phyloP scores from a whole-genome alignment of 2,888 invertebrate genomes.

The Troides aeacus region DNA sequence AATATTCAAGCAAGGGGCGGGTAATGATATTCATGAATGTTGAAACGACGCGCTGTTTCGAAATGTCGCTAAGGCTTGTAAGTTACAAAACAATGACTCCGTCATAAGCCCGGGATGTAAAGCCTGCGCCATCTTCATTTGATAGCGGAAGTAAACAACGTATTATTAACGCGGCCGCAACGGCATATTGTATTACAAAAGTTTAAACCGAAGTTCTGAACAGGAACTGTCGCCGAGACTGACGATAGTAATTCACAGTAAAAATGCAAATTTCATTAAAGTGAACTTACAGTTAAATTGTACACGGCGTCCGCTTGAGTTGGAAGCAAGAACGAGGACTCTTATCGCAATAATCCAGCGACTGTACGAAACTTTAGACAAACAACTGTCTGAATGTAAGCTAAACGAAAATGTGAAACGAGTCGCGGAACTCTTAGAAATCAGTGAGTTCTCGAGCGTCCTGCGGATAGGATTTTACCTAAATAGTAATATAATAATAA shows the following conservation, averaged over 20 bases:
- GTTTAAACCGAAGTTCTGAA: constrained; percentile 51
- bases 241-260: constrained; percentile 30
- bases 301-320: background rate
- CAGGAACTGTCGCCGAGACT: too few species aligned
- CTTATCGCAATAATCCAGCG: constrained; percentile 52
- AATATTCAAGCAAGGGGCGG: constrained; percentile 69
- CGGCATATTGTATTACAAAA: constrained; percentile 62
- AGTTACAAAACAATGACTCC: constrained; percentile 76
- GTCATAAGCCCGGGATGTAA: constrained; percentile 72
- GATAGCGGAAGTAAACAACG: constrained; percentile 69
- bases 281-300: background rate
- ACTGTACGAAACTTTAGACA: constrained; percentile 58
- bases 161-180: constrained; percentile 53
- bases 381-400: constrained; percentile 62
- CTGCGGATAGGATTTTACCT: too few species aligned
- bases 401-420: constrained; percentile 56
- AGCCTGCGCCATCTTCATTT: constrained; percentile 68
- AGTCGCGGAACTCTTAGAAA: constrained; percentile 49
- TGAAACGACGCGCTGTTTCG: constrained; percentile 67
- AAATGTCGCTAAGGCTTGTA: constrained; percentile 74
- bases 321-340: background rate
- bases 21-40: constrained; percentile 77
- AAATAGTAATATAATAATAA: too few species aligned
- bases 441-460: constrained; percentile 29
- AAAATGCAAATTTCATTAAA: constrained; percentile 26